Base-by-base conservation (phyloP, 2,888 invertebrate species). In the Schizotus pectinicornis region DNA sequence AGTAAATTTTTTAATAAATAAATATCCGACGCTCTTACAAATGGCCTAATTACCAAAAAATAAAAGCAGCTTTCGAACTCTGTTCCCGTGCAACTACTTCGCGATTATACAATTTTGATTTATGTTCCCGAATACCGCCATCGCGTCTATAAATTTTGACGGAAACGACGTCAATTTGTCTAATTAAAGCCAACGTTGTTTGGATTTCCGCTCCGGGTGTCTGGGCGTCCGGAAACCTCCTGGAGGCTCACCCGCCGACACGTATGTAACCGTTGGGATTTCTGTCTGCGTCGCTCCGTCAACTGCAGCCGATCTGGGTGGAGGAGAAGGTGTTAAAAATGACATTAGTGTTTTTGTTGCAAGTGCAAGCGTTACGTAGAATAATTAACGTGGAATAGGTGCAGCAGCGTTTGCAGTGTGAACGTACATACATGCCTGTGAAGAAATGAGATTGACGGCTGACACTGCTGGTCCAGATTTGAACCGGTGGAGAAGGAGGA, bases 381-480 rank as follows among this genome's bases (percentile, higher is more conserved):
- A 8, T n/a, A 32, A 1, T 59, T 45, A 38, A 49, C 45, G 49
- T 32, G 41, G 12, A 22, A 22, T 48, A 57, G 57, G 57, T 57
- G 43, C 48, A 52, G 43, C 48, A 52, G 52, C 45, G 37, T 49
- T 51, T 52, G 51, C 52, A 46, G 51, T 46, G 49, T 45, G 53
- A 37, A 49, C 54, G 58, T 54, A 59, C 65, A 61, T 68, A 22
- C 22, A 68, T 67, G 68, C 65, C 59, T 63, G 57, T 64, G 68
- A 67, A 68, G 64, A 68, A 52, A 69, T 67, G 69, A 64, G 50
- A 64, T 61, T 67, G 65, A 62, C 60, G 64, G 64, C 59, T 63
- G 57, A 57, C 58, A 54, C 56, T 57, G 53, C 61, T 63, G 63
- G 63, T 64, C 56, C 63, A 56, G 57, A 64, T 59, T 58, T 57